Evolutionary conservation across 2,888 invertebrate genomes (phyloP).

Genomic region (Lepidocyrtoides sp.): DNA sequence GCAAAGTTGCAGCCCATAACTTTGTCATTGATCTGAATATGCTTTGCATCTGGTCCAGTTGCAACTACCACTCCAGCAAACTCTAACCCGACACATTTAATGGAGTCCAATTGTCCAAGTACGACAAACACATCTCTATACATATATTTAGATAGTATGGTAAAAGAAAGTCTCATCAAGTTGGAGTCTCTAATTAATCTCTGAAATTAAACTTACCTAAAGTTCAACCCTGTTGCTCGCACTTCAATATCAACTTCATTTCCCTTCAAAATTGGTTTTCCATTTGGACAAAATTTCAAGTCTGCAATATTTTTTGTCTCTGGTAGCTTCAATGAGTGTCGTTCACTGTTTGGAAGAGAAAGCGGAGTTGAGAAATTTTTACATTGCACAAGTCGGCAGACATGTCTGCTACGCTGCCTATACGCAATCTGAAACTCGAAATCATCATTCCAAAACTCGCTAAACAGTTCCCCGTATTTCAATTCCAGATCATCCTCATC

Average conservation of each 20-base stretch:
- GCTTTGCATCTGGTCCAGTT: slow-evolving; percentile 58
- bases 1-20: slow-evolving; percentile 76
- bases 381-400: slow-evolving; percentile 64
- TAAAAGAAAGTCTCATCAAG: neutral
- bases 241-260: slow-evolving; percentile 76
- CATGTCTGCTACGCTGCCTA: slow-evolving; percentile 60
- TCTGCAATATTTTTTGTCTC: slow-evolving; percentile 73
- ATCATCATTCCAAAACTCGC: slow-evolving; percentile 78
- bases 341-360: slow-evolving; percentile 70
- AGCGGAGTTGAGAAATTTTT: slow-evolving; percentile 61
- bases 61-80: slow-evolving; percentile 71
- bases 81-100: slow-evolving; percentile 78
- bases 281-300: slow-evolving; percentile 68
- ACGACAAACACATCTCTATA: slow-evolving; percentile 79
- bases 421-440: slow-evolving; percentile 76
- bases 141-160: no score
- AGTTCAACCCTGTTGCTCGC: slow-evolving; percentile 76
- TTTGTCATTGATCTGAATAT: slow-evolving; percentile 76
- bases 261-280: slow-evolving; percentile 37
- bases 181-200: no score
- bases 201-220: slow-evolving; percentile 43
- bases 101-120: slow-evolving; percentile 64
- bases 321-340: slow-evolving; percentile 69
- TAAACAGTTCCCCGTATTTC: slow-evolving; percentile 56
- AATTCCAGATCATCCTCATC: slow-evolving; percentile 68